A percentile compares a stretch with the other conserved stretches of the same genome.
Evolutionary conservation across 2,888 invertebrate genomes (phyloP).

Genomic region (Odontomyia ornata): DNA sequence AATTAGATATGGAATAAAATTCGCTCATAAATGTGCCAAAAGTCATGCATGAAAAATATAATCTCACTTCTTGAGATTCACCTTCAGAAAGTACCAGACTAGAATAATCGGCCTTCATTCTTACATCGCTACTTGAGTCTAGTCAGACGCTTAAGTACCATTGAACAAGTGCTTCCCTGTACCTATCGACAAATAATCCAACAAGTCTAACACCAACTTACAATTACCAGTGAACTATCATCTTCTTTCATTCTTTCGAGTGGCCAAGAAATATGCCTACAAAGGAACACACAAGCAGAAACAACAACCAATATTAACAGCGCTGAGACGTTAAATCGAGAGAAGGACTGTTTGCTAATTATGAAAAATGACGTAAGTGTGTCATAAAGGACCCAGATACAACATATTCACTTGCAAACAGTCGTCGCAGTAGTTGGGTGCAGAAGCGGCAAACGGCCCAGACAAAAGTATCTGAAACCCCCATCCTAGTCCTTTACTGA

Average conservation of each 20-base stretch:
- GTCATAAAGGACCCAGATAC: constrained; percentile 43
- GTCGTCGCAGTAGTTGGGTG: neutral
- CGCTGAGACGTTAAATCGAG: constrained; percentile 3
- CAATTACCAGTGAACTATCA: constrained; percentile 26
- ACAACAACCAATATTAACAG: constrained; percentile 16
- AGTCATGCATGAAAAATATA: too few relatives aligned
- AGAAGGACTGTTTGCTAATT: constrained; percentile 40
- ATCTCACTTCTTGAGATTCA: too few relatives aligned
- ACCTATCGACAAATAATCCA: constrained; percentile 10
- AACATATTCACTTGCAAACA: constrained; percentile 19
- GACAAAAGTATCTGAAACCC: constrained; percentile 31
- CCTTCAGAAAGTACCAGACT: too few relatives aligned
- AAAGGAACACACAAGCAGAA: constrained; percentile 2
- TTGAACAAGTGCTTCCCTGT: too few relatives aligned
- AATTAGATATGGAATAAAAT: too few relatives aligned
- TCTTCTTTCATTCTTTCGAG: neutral
- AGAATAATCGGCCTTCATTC: too few relatives aligned
- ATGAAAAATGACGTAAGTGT: constrained; percentile 47
- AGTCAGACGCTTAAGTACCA: too few relatives aligned
- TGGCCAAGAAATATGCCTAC: neutral
- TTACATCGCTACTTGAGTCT: too few relatives aligned
- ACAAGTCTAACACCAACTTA: constrained; percentile 6
- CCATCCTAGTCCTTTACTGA: constrained; percentile 14
- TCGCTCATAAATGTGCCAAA: too few relatives aligned
- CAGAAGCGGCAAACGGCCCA: constrained; percentile 25